Conservation (phyloP, 2,113 vertebrate species). For the Cynocephalus volans region DNA sequence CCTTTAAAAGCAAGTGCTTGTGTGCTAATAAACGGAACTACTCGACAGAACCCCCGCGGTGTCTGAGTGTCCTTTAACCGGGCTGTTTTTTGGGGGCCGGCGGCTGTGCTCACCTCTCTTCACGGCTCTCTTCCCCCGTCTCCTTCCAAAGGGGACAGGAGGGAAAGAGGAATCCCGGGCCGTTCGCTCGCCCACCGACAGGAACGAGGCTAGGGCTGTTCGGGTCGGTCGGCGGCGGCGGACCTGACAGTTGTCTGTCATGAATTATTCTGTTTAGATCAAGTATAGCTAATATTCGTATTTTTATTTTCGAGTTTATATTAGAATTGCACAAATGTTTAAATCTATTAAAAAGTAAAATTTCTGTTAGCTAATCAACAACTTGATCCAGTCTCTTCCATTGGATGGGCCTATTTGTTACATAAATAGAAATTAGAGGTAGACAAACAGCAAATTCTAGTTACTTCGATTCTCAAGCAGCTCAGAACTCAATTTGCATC, state of each 20-base stretch:
- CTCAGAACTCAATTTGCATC: not conserved
- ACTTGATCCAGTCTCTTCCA: not conserved
- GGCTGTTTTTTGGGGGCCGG: too few relatives aligned
- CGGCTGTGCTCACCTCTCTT: too few relatives aligned
- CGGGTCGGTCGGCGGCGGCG: too few relatives aligned
- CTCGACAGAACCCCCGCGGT: too few relatives aligned
- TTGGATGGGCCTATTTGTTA: not conserved
- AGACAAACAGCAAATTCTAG: not conserved
- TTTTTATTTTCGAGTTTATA: not conserved
- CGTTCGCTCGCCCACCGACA: too few relatives aligned
- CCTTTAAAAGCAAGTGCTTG: too few relatives aligned
- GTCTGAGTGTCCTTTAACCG: too few relatives aligned
- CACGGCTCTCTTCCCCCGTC: too few relatives aligned
- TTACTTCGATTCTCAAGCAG: not conserved
- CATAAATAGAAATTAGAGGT: not conserved
- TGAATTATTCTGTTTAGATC: not conserved
- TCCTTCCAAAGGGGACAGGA: too few relatives aligned
- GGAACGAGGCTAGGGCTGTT: too few relatives aligned
- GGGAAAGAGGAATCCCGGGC: too few relatives aligned
- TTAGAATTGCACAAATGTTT: not conserved
- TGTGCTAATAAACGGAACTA: too few relatives aligned
- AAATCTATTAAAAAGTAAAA: not conserved
- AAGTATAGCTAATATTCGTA: not conserved
- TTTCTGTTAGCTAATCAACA: not conserved
- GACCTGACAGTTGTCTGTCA: slow-evolving; percentile 9